Conservation (phyloP, 2,113 vertebrate species). For the Chloropsis cyanopogon region DNA sequence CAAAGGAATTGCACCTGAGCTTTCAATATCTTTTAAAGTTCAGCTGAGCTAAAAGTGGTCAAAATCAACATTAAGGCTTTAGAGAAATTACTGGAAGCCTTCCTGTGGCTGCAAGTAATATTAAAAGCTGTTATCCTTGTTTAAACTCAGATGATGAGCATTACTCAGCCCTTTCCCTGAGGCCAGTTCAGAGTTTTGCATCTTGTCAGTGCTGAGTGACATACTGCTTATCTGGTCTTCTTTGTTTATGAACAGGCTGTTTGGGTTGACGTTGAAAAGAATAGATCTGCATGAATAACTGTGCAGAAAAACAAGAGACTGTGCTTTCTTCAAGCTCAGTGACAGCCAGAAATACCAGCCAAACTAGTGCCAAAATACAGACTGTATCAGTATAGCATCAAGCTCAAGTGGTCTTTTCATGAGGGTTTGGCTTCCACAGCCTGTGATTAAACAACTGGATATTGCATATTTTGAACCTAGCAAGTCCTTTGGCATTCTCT, state of each 20-base stretch:
- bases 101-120: not conserved
- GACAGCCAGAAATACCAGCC: constrained; percentile 24
- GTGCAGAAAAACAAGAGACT: not conserved
- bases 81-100: not conserved
- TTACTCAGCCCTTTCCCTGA: not conserved
- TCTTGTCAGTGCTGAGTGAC: not conserved
- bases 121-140: constrained; percentile 6
- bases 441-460: not conserved
- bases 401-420: not conserved
- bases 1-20: not conserved
- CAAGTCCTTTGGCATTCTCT: not conserved
- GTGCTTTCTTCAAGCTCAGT: not conserved
- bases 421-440: not conserved
- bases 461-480: not conserved
- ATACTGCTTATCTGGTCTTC: not conserved
- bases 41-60: constrained; percentile 3
- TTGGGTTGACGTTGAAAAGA: not conserved
- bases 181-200: not conserved
- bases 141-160: not conserved
- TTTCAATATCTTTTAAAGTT: constrained; percentile 33
- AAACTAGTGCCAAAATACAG: not conserved
- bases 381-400: not conserved
- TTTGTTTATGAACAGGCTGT: not conserved
- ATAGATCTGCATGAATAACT: not conserved
- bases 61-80: not conserved